These are phyloP conservation scores for Gopherus flavomarginatus DNA, from an alignment of 2,113 vertebrate genomes.

Conservation along the genomic window DNA sequence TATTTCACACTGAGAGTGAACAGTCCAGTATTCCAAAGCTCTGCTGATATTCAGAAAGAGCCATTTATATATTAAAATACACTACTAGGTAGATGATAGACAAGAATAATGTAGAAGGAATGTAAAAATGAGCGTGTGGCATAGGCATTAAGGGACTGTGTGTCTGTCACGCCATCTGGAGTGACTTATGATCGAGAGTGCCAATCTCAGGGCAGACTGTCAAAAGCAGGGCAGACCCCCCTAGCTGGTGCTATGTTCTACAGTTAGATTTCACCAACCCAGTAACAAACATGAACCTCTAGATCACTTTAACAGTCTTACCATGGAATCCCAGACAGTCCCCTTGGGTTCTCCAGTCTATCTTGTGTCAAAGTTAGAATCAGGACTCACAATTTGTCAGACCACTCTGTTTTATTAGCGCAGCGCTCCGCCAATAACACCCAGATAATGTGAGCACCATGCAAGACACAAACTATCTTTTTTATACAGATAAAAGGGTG, in stretches of 20 bases:
- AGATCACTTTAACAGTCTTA: not conserved
- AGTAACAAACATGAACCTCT: not conserved
- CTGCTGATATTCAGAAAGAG: constrained; percentile 48
- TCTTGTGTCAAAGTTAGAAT: not conserved
- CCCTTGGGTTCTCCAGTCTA: not conserved
- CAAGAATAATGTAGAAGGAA: constrained; percentile 16
- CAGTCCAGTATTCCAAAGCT: constrained; percentile 32
- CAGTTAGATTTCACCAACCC: not conserved
- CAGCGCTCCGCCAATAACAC: too few species aligned
- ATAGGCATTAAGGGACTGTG: not conserved
- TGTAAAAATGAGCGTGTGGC: not conserved
- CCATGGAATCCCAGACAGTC: not conserved
- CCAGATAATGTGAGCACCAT: too few species aligned
- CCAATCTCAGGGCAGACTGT: not conserved
- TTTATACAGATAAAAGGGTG: too few species aligned
- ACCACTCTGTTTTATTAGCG: too few species aligned
- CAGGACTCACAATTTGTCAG: too few species aligned
- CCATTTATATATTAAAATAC: constrained; percentile 14
- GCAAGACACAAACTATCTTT: too few species aligned
- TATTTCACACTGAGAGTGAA: constrained; percentile 40
- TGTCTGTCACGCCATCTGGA: not conserved
- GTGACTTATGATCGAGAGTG: not conserved
- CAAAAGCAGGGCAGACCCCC: not conserved
- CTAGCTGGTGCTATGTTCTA: not conserved
- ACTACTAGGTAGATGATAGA: not conserved